Evolutionary conservation across 2,888 invertebrate species (phyloP), one percentile per base, ranked within the genome.

Genomic region (Campopleginae sp.): DNA sequence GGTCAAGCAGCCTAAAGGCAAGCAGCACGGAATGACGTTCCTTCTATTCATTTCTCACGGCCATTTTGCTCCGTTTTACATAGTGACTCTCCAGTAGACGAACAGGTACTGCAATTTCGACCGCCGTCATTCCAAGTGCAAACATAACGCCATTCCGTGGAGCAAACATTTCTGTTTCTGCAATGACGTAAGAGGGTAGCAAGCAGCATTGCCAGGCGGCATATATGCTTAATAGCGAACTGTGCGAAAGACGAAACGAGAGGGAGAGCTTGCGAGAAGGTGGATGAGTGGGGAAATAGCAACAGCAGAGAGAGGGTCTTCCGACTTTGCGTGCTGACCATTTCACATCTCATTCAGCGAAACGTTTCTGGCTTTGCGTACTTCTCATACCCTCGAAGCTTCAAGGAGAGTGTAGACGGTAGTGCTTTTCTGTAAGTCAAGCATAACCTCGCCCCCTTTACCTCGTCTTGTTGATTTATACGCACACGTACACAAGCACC

Each of bases 51-150:
- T 48, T 66, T 71, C 82, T 42, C 82, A 72, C 79, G 66, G 85
- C 82, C 79, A 85, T 85, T 82, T 85, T 85, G 58, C 65, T 80
- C 58, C 75, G 71, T 85, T 68, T 80, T 54, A 54, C 46, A 51
- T 48, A 48, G 70, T 70, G 23, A 31, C 75, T 63, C 54, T 65
- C 63, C 31, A 38, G 38, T 5, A 42, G 61, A 63, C n/a, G n/a
- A n/a, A 83, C 83, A 63, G 68, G 68, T 63, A 48, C 54, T 66
- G 76, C 91, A 93, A 93, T 93, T 93, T 90, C 89, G 90, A 88
- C 91, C 91, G 91, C 91, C 91, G 93, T 93, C 93, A 93, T 93
- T 93, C 93, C 92, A 93, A 93, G 93, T 91, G 91, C 92, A 93
- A 93, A 93, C 91, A 92, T 91, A 90, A 91, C 92, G 90, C 91